These are phyloP conservation scores for Tenthredo amoena DNA, from an alignment of 2,888 invertebrate genomes.

Conservation along the genomic window DNA sequence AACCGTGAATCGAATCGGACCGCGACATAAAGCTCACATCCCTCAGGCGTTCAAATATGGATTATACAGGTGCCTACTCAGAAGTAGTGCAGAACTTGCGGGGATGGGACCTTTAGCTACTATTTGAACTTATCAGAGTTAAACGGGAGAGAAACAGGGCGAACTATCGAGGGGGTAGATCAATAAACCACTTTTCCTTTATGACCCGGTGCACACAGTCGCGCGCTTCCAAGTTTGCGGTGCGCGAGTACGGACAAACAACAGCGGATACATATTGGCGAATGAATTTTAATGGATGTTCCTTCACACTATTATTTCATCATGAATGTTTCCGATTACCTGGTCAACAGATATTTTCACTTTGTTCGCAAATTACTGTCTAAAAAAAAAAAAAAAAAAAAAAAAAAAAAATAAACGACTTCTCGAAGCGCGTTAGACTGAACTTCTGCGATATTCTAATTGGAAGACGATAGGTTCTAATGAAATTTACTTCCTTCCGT, in stretches of 20 bases:
- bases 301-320: not conserved
- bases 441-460: not conserved
- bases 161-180: slow-evolving; percentile 41
- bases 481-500: not conserved
- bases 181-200: slow-evolving; percentile 43
- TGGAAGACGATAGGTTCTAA: not conserved
- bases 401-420: too few species aligned
- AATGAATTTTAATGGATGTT: not conserved
- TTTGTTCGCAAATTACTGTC: too few species aligned
- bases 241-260: slow-evolving; percentile 21
- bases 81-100: too few species aligned
- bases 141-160: slow-evolving; percentile 24
- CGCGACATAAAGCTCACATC: not conserved
- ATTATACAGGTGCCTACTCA: not conserved
- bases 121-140: slow-evolving; percentile 35
- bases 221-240: slow-evolving; percentile 1
- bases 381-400: not conserved
- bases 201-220: slow-evolving; percentile 16
- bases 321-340: not conserved
- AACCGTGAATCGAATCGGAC: not conserved
- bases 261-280: not conserved
- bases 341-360: not conserved
- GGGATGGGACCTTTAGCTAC: slow-evolving; percentile 1
- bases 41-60: not conserved
- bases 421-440: not conserved